phyloP scores from a whole-genome alignment of 2,113 vertebrate genomes.

The Vulpes vulpes region DNA sequence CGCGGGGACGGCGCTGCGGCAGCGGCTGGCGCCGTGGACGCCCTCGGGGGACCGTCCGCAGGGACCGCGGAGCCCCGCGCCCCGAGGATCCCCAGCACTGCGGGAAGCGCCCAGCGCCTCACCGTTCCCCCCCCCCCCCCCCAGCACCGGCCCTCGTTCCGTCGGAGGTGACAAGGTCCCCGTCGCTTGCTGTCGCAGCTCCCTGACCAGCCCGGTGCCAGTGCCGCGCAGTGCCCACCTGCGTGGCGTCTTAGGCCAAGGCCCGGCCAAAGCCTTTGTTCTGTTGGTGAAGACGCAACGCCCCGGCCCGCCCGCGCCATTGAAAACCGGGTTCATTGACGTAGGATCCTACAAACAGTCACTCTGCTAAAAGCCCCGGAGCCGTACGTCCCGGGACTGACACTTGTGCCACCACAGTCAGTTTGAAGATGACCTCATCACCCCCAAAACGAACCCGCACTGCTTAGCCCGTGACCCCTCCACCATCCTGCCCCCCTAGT shows the following conservation, averaged over 20 bases:
- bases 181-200: conserved; percentile 1
- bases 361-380: too few species aligned
- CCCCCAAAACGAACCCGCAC: not conserved
- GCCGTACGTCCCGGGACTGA: not conserved
- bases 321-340: not conserved
- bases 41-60: too few species aligned
- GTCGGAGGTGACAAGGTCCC: not conserved
- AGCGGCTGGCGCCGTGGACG: too few species aligned
- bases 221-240: not conserved
- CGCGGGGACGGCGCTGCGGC: too few species aligned
- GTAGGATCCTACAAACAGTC: not conserved
- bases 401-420: not conserved
- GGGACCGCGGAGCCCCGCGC: too few species aligned
- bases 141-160: not conserved
- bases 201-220: not conserved
- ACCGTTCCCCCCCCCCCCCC: too few species aligned
- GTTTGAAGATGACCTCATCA: not conserved
- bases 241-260: not conserved
- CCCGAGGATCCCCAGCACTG: too few species aligned
- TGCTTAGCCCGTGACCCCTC: not conserved
- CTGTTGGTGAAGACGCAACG: not conserved
- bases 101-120: too few species aligned
- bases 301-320: too few species aligned
- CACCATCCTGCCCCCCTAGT: not conserved
- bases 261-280: not conserved